Evolutionary conservation across 2,797 vertebrate genomes (phyloP).

Genomic region (Jordanella pulchra): DNA sequence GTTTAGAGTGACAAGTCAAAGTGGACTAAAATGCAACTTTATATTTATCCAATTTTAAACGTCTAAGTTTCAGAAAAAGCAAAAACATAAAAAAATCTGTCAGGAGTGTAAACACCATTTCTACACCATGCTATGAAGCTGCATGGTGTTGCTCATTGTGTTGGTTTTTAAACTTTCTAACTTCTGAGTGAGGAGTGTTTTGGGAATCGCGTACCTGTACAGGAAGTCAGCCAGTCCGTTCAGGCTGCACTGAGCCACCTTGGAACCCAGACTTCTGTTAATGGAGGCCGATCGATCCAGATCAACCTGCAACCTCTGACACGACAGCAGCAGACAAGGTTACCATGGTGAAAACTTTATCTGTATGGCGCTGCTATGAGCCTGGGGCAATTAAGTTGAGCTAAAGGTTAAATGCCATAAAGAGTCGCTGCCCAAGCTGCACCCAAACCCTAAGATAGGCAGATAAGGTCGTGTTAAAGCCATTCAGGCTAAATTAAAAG

Average conservation of each 20-base stretch:
- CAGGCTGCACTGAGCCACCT: constrained; percentile 87
- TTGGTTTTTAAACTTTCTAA: not conserved
- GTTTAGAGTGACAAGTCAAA: no score
- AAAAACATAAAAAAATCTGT: not conserved
- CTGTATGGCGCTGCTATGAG: not conserved
- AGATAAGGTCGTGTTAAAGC: no score
- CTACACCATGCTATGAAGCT: not conserved
- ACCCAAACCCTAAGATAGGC: not conserved
- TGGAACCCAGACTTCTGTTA: constrained; percentile 81
- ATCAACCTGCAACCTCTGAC: constrained; percentile 86
- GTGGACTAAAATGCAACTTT: no score
- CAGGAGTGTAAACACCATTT: no score
- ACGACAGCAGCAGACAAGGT: not conserved
- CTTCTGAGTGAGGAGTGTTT: not conserved
- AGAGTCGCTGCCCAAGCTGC: no score
- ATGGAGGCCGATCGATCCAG: constrained; percentile 85
- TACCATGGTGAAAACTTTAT: not conserved
- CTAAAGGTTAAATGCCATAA: not conserved
- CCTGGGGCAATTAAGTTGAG: not conserved
- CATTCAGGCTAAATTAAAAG: no score
- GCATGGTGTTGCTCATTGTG: not conserved
- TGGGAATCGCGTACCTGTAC: constrained; percentile 79
- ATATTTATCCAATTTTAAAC: not conserved
- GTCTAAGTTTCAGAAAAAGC: not conserved
- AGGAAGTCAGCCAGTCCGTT: constrained; percentile 88